Base-by-base conservation (phyloP, 2,888 invertebrate species). In the Teleogryllus oceanicus region DNA sequence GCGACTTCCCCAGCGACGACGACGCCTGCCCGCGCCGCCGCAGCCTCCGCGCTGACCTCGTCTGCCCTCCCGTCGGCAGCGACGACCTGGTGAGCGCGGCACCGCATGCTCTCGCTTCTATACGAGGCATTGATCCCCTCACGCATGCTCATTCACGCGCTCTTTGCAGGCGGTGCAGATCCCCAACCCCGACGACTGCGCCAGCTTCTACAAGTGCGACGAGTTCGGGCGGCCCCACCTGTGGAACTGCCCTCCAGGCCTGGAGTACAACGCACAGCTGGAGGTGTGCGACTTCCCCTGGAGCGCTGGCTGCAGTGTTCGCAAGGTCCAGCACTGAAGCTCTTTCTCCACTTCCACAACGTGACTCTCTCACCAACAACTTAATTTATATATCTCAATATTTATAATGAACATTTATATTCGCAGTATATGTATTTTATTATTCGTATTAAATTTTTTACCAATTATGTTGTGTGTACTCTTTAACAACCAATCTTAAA, bases 231-330 rank as follows among this genome's bases (percentile, higher is more conserved):
- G 21, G 8, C 51, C 78, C 21, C 74, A 74, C 16, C 50, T 49
- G 12, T 74, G 77, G 50, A 13, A 20, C 2, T 82, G 82, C 51
- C 80, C 81, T 11, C 78, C 24, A 13, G 81, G 81, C 13, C 79
- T 82, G 2, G 76, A 82, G 18, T 82, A 81, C 78, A 82, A 82
- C 51, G 80, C 80, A 13, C 12, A 74, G 0, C 75, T 78, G 4
- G 13, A 78, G n/a, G 81, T 81, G 37, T 82, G 82, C 24, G 82
- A 82, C 74, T 81, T 77, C 77, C 80, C 81, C 1, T 0, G 20
- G 0, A 24, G 77, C 10, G 80, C 80, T 13, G 75, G 75, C 16
- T 80, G 80, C 74, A 74, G 20, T 18, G 74, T 74, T 10, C 74
- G 20, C 74, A n/a, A 74, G 18, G 74, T 18, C 74, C 74, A n/a